Evolutionary conservation across 23 tunicate genomes (phyloP).

Genomic region (Styela clava): DNA sequence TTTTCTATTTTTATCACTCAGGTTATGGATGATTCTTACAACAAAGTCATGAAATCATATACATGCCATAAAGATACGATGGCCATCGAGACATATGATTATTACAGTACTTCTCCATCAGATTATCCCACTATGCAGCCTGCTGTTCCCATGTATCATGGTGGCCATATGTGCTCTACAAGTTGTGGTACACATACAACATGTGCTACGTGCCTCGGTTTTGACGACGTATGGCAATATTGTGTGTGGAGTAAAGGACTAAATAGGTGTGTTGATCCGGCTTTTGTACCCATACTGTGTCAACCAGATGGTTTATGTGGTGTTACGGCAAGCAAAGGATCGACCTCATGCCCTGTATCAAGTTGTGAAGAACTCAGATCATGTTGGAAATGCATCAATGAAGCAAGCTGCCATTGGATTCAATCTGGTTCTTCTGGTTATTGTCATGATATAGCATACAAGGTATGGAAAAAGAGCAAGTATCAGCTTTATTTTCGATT

Average conservation of each 20-base stretch:
- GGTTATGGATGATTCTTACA: not conserved
- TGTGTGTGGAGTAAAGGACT: constrained; percentile 43
- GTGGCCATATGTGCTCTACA: not conserved
- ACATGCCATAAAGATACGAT: not conserved
- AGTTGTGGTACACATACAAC: constrained; percentile 6
- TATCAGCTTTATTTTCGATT: too few species aligned
- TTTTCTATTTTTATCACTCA: too few species aligned
- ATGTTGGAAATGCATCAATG: constrained; percentile 50
- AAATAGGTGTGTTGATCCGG: constrained; percentile 28
- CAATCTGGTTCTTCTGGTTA: not conserved
- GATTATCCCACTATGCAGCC: not conserved
- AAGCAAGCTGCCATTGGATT: constrained; percentile 41
- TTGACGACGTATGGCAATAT: not conserved
- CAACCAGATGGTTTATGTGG: constrained; percentile 42
- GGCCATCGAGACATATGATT: not conserved
- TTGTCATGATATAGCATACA: not conserved
- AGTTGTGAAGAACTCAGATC: constrained; percentile 24
- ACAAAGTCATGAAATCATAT: constrained; percentile 10
- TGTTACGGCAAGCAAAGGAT: not conserved
- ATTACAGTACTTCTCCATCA: constrained; percentile 10
- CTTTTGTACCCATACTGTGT: constrained; percentile 20
- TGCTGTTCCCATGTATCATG: not conserved
- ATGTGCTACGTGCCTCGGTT: constrained; percentile 13
- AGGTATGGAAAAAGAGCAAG: too few species aligned
- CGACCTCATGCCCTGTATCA: constrained; percentile 27